Conservation (phyloP, 2,888 invertebrate species). For the Dasypolia templi region DNA sequence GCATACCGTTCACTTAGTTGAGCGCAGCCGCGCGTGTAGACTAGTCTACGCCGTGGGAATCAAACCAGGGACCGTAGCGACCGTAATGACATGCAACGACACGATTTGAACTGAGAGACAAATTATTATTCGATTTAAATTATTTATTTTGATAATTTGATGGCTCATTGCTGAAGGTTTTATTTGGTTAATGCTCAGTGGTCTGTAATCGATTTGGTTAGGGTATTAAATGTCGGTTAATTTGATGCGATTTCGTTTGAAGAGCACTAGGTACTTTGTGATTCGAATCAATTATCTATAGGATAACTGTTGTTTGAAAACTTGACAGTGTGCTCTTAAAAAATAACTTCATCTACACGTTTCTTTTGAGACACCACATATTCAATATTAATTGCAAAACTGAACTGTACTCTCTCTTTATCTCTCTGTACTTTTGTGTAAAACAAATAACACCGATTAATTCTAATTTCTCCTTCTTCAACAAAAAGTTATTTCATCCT, state of each 20-base stretch:
- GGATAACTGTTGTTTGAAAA: too few relatives aligned
- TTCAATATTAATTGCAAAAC: background rate
- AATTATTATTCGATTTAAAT: constrained; percentile 45
- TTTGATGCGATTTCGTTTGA: background rate
- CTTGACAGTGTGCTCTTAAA: background rate
- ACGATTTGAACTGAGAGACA: constrained; percentile 35
- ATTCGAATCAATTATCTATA: background rate
- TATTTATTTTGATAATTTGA: constrained; percentile 32
- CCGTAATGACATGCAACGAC: constrained; percentile 63
- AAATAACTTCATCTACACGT: background rate
- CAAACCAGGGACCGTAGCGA: constrained; percentile 59
- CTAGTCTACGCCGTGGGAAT: constrained; percentile 72
- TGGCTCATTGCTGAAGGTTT: constrained; percentile 23
- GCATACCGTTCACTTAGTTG: constrained; percentile 60
- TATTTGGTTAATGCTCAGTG: constrained; percentile 21
- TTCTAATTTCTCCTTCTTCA: too few relatives aligned
- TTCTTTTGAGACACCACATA: background rate
- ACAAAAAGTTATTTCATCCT: background rate
- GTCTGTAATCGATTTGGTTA: constrained; percentile 22
- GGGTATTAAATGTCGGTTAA: background rate
- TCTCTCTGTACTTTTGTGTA: too few relatives aligned
- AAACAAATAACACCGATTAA: background rate
- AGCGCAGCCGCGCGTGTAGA: constrained; percentile 67
- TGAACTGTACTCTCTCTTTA: too few relatives aligned
- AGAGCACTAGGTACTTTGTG: background rate